Percentiles rank a stretch among this genome's conserved stretches.
Conservation (phyloP, 2,888 invertebrate genomes). For the Diaperis boleti region DNA sequence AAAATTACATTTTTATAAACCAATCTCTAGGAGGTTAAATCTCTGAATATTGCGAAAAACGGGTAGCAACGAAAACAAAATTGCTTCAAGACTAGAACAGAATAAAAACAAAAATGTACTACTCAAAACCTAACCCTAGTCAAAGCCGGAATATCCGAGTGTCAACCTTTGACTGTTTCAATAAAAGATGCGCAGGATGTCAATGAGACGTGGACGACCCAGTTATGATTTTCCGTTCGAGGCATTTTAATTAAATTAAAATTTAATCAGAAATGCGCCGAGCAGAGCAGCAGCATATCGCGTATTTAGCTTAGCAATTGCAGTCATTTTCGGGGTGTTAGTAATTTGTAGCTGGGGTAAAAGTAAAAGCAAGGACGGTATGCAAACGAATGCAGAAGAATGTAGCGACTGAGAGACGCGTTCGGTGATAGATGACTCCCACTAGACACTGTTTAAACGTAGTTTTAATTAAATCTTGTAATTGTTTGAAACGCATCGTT, state of each 20-base stretch:
- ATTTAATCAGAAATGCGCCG: background rate
- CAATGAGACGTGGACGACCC: too few species aligned
- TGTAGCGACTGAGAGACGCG: constrained; percentile 62
- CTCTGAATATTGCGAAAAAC: too few species aligned
- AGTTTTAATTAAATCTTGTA: constrained; percentile 69
- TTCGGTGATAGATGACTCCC: constrained; percentile 67
- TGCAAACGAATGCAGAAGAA: constrained; percentile 64
- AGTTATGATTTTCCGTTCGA: background rate
- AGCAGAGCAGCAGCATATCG: background rate
- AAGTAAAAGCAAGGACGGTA: constrained; percentile 58
- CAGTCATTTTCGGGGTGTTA: constrained; percentile 24
- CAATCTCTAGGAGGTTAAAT: too few species aligned
- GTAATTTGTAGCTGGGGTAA: constrained; percentile 51
- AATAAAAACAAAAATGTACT: too few species aligned
- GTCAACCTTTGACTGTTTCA: too few species aligned
- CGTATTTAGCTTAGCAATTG: constrained; percentile 5
- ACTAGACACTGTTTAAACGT: constrained; percentile 65
- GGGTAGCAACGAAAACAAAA: too few species aligned
- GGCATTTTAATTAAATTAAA: background rate
- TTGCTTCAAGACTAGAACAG: too few species aligned
- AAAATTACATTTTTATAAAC: too few species aligned
- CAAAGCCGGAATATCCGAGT: too few species aligned
- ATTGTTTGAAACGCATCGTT: constrained; percentile 65
- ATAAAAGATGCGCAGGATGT: too few species aligned
- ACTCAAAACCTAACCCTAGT: too few species aligned